Percentiles rank a stretch among this genome's conserved stretches.
These are phyloP conservation scores for Cryptotis parvus DNA, from an alignment of 2,113 vertebrate genomes.

Conservation along the genomic window DNA sequence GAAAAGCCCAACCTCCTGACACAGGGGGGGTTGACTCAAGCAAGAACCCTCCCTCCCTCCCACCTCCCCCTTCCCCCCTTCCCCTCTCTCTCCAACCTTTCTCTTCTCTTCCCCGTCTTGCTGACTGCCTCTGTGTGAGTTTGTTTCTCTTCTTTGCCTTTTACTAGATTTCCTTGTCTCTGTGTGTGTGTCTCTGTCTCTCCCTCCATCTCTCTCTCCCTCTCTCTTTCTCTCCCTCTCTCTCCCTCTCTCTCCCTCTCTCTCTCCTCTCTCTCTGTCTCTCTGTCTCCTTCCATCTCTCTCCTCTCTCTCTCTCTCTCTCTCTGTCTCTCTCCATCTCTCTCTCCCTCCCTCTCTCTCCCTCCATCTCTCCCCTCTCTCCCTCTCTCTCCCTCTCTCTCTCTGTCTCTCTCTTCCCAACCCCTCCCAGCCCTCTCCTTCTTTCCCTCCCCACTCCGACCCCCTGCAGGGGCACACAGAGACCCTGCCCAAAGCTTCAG, in stretches of 20 bases:
- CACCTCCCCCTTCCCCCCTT: too few species aligned
- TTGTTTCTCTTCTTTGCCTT: too few species aligned
- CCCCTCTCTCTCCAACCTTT: background rate
- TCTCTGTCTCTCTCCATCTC: background rate
- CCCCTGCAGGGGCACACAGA: background rate
- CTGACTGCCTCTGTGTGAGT: too few species aligned
- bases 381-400: rapidly evolving
- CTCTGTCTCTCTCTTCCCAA: background rate
- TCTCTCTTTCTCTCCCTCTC: background rate
- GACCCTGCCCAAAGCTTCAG: background rate
- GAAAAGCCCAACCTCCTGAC: background rate
- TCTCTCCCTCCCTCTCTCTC: background rate
- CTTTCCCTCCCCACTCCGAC: background rate
- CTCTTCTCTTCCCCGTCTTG: too few species aligned
- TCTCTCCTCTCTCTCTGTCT: background rate
- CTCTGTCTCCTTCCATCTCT: too few species aligned
- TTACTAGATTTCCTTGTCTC: too few species aligned
- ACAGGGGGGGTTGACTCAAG: too few species aligned
- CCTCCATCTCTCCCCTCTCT: rapidly evolving
- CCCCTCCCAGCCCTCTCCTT: rapidly evolving
- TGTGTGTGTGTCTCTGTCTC: too few species aligned
- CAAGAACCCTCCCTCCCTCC: too few species aligned
- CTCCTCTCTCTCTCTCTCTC: rapidly evolving
- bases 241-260: background rate
- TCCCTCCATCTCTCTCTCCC: background rate